Evolutionary conservation across 2,888 invertebrate genomes (phyloP), one percentile per base, ranked within the genome.

Genomic region (Petrolisthes cinctipes): DNA sequence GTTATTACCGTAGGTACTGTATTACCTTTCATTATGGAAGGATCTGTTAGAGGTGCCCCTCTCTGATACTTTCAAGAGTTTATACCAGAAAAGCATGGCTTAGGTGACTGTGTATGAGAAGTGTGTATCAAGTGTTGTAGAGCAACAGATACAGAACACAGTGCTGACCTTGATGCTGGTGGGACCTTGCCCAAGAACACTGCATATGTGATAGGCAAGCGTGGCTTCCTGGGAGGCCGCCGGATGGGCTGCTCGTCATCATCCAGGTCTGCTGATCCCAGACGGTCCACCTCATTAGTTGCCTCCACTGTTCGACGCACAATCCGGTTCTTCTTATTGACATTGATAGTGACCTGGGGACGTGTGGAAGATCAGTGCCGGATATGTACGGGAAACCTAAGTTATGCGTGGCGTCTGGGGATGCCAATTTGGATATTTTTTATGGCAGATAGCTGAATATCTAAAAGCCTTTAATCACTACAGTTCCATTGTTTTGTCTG

Each of bases 111-210:
- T 76, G 23, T 20, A 75, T 75, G 20, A 79, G 11, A 79, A 51
- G 53, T 54, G 51, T 79, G 53, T 53, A 23, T 53, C 76, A 9
- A 1, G 5, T 79, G 53, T 17, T 37, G 37, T 37, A 37, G 2
- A 37, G 37, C 37, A 37, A 82, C 68, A 54, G 17, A 71, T 17
- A 83, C 17, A 51, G 9, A 68, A 20, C 71, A 54, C 17, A 7
- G 20, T 53, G 56, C 82, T 71, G 73, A 89, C 90, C 90, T 85
- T 71, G 84, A 89, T n/a, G 87, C 82, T 7, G 83, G 80, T 0
- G 90, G 90, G 3, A 90, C 86, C 23, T 89, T 89, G 51, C 90
- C 90, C 17, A 90, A 81, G 75, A 89, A 90, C 11, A 90, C 68
- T 7, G 89, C 87, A 78, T 82, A 90, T 6, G 88, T 86, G n/a